These are phyloP conservation scores for Nyctibius bracteatus DNA, from an alignment of 2,113 vertebrate species.

Conservation along the genomic window DNA sequence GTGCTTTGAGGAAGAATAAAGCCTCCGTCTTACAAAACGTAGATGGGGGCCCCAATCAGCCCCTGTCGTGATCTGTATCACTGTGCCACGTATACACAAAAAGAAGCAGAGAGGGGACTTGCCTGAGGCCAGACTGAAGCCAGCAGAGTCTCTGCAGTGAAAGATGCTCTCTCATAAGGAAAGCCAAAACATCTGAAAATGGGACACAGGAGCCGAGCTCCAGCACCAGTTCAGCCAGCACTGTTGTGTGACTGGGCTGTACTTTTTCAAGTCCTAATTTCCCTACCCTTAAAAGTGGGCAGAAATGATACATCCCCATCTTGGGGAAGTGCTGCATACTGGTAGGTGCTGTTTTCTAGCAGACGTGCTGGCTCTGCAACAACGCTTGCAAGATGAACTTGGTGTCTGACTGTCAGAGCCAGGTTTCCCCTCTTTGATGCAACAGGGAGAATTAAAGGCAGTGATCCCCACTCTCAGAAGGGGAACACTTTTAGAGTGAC, in stretches of 20 bases:
- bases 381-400: rapidly evolving
- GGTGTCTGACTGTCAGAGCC: neutral
- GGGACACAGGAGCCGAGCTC: rapidly evolving
- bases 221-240: neutral
- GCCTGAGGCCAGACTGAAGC: neutral
- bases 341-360: neutral
- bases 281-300: rapidly evolving
- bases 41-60: neutral
- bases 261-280: neutral
- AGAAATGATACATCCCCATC: neutral
- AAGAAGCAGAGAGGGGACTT: neutral
- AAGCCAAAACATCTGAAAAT: neutral
- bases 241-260: too few species aligned
- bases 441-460: neutral
- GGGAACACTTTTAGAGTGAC: neutral
- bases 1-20: neutral
- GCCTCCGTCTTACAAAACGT: neutral
- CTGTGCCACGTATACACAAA: neutral
- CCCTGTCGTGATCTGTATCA: neutral
- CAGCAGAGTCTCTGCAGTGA: neutral
- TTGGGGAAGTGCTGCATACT: neutral
- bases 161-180: neutral
- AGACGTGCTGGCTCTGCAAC: neutral
- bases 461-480: neutral
- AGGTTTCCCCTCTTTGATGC: neutral